Base-by-base conservation (phyloP, 2,888 invertebrate species). In the Leucozona laternaria region DNA sequence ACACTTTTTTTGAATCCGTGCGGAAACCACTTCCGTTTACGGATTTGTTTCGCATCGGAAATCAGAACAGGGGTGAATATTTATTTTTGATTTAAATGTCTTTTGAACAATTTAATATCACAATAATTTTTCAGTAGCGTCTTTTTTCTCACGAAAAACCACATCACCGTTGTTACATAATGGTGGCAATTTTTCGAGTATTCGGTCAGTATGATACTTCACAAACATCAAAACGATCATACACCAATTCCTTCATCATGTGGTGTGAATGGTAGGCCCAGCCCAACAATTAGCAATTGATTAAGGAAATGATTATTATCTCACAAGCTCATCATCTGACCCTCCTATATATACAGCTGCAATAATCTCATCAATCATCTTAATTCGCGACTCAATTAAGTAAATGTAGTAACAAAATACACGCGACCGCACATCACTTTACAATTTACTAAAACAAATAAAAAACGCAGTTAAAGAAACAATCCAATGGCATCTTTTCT, bases 401-500 rank as follows among this genome's bases (percentile, higher is more conserved):
- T 60, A 76, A 77, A 62, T 62, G 25, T 4, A 25, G 25, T 28
- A 5, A n/a, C 17, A 22, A 43, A 31, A 31, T 34, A 85, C 45
- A 72, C 50, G 66, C 66, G 48, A 53, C 40, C 71, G 28, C 8
- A 64, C 45, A 62, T 57, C 17, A 60, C 76, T 66, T 11, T 76
- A 57, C 48, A 28, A 68, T 60, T 78, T 37, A 55, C 37, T 48
- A 50, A 53, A 72, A 66, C 22, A 37, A 76, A 48, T 43, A 60
- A 34, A 40, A 58, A 20, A 7, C 25, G 10, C 40, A 37, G 50
- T 60, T 13, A 40, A 58, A 64, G 28, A 60, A 55, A 55, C 79
- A 57, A 79, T 79, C 79, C 79, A 79, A 83, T 79, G 79, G 83
- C 57, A 83, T 48, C 31, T 75, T 68, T 75, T 83, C 79, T 62